A percentile compares a stretch with the other conserved stretches of the same genome.
phyloP scores from a whole-genome alignment of 37 sponge, comb jelly and placozoan species.

The Amphimedon queenslandica region DNA sequence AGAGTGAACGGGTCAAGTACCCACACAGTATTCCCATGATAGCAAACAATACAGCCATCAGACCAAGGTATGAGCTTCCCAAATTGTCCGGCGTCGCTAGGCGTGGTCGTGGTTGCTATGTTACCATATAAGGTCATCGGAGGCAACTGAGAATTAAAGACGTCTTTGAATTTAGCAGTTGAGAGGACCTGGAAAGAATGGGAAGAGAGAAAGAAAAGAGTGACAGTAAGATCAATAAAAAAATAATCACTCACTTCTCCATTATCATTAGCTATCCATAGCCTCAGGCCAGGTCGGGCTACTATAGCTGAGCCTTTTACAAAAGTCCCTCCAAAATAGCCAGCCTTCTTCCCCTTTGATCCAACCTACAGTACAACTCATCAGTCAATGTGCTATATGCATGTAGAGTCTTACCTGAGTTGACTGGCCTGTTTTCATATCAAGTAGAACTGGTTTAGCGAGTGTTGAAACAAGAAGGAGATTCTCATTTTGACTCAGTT shows the following conservation, averaged over 20 bases:
- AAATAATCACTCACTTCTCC: constrained; percentile 15
- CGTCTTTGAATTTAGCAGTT: constrained; percentile 46
- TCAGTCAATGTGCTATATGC: background rate
- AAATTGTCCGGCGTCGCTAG: constrained; percentile 30
- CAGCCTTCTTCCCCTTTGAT: constrained; percentile 52
- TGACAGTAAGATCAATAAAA: background rate
- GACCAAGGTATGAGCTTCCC: constrained; percentile 27
- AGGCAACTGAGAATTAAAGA: constrained; percentile 13
- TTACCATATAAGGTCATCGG: constrained; percentile 12
- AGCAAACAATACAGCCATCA: constrained; percentile 25
- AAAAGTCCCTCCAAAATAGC: constrained; percentile 63
- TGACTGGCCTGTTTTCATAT: constrained; percentile 35
- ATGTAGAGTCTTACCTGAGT: constrained; percentile 35
- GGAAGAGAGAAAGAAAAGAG: background rate
- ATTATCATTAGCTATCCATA: constrained; percentile 48
- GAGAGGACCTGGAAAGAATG: constrained; percentile 25
- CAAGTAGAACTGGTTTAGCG: constrained; percentile 36
- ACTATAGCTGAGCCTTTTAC: background rate
- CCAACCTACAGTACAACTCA: constrained; percentile 45
- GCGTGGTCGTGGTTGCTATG: background rate
- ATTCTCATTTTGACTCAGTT: constrained; percentile 18
- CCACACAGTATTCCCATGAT: constrained; percentile 29
- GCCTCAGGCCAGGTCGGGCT: constrained; percentile 64
- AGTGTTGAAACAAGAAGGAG: constrained; percentile 65
- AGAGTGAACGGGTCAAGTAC: constrained; percentile 43